Evolutionary conservation across 2,797 vertebrate species (phyloP).

Genomic region (Clarias laeviceps): DNA sequence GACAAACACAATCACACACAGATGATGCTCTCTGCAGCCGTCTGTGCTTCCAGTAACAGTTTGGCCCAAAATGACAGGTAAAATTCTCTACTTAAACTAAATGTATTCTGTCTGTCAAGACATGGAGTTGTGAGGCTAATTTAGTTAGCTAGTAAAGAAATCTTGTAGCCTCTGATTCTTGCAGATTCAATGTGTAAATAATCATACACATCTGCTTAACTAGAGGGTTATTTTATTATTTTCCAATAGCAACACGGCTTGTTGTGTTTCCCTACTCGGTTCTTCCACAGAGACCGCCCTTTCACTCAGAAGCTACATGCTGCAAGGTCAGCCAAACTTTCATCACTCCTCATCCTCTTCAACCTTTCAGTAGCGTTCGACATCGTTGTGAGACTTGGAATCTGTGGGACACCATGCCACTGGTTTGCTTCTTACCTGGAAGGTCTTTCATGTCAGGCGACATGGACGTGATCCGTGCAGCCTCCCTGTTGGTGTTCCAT

Average conservation of each 20-base stretch:
- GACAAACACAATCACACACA: slow-evolving; percentile 8
- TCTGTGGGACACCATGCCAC: too few relatives aligned
- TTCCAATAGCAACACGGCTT: background rate
- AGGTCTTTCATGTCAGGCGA: too few relatives aligned
- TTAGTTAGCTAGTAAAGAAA: background rate
- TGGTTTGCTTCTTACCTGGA: too few relatives aligned
- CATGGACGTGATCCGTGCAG: too few relatives aligned
- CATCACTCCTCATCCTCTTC: too few relatives aligned
- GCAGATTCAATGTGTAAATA: background rate
- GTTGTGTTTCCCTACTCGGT: too few relatives aligned
- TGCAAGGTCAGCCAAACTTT: too few relatives aligned
- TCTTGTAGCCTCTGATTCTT: background rate
- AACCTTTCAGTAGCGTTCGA: too few relatives aligned
- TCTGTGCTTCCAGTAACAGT: background rate
- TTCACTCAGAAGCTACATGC: too few relatives aligned
- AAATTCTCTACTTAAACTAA: background rate
- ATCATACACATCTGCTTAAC: background rate
- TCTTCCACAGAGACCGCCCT: background rate
- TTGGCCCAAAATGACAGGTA: background rate
- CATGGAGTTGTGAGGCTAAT: background rate
- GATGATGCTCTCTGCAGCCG: background rate
- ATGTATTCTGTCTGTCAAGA: background rate
- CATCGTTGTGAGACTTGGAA: too few relatives aligned
- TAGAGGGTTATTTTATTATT: background rate
- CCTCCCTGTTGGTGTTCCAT: too few relatives aligned